Base-by-base conservation (phyloP, 2,113 vertebrate genomes). In the Misgurnus mizolepis region DNA sequence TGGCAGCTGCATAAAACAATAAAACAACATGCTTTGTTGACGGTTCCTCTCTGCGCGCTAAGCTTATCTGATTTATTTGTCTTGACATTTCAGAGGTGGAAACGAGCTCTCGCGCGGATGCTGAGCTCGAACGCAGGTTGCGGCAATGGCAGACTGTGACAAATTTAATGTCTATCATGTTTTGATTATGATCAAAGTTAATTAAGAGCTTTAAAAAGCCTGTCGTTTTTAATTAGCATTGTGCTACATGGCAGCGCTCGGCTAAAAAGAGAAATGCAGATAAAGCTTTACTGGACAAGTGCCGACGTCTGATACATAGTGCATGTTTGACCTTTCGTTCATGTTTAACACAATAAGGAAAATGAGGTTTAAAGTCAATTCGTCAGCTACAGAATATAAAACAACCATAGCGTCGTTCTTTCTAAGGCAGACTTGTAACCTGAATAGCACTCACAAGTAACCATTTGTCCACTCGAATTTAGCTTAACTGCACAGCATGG, bases 181-280 rank as follows among this genome's bases (percentile, higher is more conserved):
- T 91, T 89, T 86, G 89, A 92, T 93, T 91, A 90, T 90, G 85
- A 89, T 90, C 88, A 82, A 86, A 71, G 84, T 92, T 93, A 93
- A 93, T 94, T 93, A 92, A 89, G 88, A 88, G 86, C 93, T 91
- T 90, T 91, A 90, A 93, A 92, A 92, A 90, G 89, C 87, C 90
- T 90, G 92, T 92, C 92, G 87, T 89, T 89, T 92, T 91, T 91
- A 87, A 90, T 93, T 81, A 83, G 79, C 65, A 45, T 75, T 60
- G 58, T 47, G 55, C 66, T 80, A 66, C 66, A 74, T 12, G 15
- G 55, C 61, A 69, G 41, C 18, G 70, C 69, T 81, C 40, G 7
- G 75, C 68, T 67, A 81, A 75, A 76, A 66, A 76, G 47, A 17
- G 27, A 75, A 41, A 62, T 65, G 10, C 56, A 69, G 79, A 79